A percentile compares a stretch with the other conserved stretches of the same genome.
These are phyloP conservation scores for Pocota personata DNA, from an alignment of 2,888 invertebrate species.

Conservation along the genomic window DNA sequence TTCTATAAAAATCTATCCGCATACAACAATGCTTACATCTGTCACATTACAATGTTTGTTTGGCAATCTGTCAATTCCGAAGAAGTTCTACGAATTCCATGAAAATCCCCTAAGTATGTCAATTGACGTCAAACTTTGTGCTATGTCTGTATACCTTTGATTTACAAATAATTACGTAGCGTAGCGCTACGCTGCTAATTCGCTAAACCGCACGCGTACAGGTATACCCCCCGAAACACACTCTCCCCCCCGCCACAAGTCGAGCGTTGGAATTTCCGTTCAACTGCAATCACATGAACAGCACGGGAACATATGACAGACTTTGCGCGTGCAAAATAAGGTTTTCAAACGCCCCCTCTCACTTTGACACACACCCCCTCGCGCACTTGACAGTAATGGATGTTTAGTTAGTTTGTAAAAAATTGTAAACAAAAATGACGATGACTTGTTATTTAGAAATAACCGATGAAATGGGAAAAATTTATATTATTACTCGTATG, in stretches of 20 bases:
- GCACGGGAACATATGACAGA: conserved; percentile 17
- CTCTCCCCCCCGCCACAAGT: not conserved
- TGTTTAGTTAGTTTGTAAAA: conserved; percentile 1
- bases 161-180: conserved; percentile 32
- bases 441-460: conserved; percentile 20
- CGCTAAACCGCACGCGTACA: conserved; percentile 41
- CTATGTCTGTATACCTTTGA: conserved; percentile 33
- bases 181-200: not conserved
- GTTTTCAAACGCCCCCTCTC: not conserved
- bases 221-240: not conserved
- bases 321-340: conserved; percentile 21
- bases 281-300: conserved; percentile 28
- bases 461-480: conserved; percentile 7
- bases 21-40: conserved; percentile 5
- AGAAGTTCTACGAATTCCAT: conserved; percentile 20
- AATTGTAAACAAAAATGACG: conserved; percentile 31
- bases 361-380: not conserved
- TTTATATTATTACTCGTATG: too few species aligned
- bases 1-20: not conserved
- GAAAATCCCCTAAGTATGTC: conserved; percentile 7
- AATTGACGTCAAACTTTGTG: conserved; percentile 52
- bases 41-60: conserved; percentile 15
- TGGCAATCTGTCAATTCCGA: not conserved
- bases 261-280: conserved; percentile 25
- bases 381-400: not conserved